A percentile compares a stretch with the other conserved stretches of the same genome.
Conservation (phyloP, 2,888 invertebrate genomes). For the Mongoloraphidia duomilia region DNA sequence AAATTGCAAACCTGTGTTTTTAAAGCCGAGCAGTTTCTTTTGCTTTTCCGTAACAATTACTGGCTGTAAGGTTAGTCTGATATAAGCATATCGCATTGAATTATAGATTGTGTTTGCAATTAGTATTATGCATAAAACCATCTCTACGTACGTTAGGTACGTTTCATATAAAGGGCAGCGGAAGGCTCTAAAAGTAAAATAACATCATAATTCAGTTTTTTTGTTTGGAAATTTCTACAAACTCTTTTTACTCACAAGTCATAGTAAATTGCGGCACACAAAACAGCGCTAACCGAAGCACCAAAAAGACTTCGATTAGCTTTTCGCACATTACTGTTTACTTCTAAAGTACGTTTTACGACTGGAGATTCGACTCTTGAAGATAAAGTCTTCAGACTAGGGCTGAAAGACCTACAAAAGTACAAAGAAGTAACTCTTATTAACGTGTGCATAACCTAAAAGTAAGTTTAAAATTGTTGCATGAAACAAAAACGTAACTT, state of each 20-base stretch:
- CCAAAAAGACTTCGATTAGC: slow-evolving; percentile 40
- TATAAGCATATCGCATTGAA: slow-evolving; percentile 31
- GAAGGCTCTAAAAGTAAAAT: slow-evolving; percentile 24
- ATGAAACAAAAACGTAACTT: too few relatives aligned
- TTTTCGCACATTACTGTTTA: slow-evolving; percentile 35
- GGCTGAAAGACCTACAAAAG: too few relatives aligned
- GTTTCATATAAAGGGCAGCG: slow-evolving; percentile 32
- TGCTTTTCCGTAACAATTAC: slow-evolving; percentile 36
- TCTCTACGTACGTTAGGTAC: slow-evolving; percentile 31
- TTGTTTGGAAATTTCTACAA: slow-evolving; percentile 2
- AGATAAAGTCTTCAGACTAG: too few relatives aligned
- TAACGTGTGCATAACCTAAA: too few relatives aligned
- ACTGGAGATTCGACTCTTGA: slow-evolving; percentile 23
- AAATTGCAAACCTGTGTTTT: slow-evolving; percentile 25
- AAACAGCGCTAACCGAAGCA: slow-evolving; percentile 39
- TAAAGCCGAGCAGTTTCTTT: slow-evolving; percentile 36
- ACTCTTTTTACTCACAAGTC: slow-evolving; percentile 39
- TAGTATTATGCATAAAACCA: slow-evolving; percentile 28
- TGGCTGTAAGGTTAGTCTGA: slow-evolving; percentile 28
- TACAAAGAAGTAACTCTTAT: too few relatives aligned
- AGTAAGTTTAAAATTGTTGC: too few relatives aligned
- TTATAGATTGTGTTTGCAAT: slow-evolving; percentile 37
- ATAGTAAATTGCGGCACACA: slow-evolving; percentile 38
- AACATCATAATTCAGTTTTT: slow-evolving; percentile 13
- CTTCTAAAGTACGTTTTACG: slow-evolving; percentile 37